Percentiles rank a stretch among this genome's conserved stretches.
phyloP scores from a whole-genome alignment of 2,888 invertebrate species.

The Melanchra persicariae region DNA sequence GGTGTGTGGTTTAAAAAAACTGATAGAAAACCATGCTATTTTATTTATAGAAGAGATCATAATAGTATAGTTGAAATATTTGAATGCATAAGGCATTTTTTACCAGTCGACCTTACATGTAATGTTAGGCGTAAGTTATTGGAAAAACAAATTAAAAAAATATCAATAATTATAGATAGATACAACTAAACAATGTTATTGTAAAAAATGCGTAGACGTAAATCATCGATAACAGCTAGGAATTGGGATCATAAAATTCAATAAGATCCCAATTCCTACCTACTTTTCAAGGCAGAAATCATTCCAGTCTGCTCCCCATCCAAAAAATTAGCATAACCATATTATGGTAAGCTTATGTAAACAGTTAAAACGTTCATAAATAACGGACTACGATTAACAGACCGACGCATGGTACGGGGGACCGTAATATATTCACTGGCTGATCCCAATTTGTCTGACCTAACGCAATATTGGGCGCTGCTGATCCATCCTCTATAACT shows the following conservation, averaged over 20 bases:
- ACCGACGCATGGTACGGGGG: constrained; percentile 84
- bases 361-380: constrained; percentile 81
- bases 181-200: too few species aligned
- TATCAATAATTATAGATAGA: too few species aligned
- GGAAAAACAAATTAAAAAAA: too few species aligned
- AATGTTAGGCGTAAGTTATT: too few species aligned
- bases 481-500: constrained; percentile 75
- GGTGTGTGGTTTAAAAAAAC: too few species aligned
- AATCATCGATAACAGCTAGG: too few species aligned
- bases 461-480: constrained; percentile 87
- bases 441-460: constrained; percentile 90
- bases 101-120: too few species aligned
- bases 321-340: constrained; percentile 54
- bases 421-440: constrained; percentile 90
- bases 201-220: too few species aligned
- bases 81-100: too few species aligned
- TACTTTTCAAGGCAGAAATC: constrained; percentile 16
- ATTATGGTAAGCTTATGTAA: constrained; percentile 69
- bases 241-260: background rate
- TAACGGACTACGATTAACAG: constrained; percentile 89
- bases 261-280: background rate
- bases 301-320: constrained; percentile 31
- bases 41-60: too few species aligned
- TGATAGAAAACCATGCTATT: too few species aligned
- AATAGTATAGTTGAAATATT: too few species aligned